Conservation (phyloP, 2,113 vertebrate genomes). For the Entomyzon cyanotis region DNA sequence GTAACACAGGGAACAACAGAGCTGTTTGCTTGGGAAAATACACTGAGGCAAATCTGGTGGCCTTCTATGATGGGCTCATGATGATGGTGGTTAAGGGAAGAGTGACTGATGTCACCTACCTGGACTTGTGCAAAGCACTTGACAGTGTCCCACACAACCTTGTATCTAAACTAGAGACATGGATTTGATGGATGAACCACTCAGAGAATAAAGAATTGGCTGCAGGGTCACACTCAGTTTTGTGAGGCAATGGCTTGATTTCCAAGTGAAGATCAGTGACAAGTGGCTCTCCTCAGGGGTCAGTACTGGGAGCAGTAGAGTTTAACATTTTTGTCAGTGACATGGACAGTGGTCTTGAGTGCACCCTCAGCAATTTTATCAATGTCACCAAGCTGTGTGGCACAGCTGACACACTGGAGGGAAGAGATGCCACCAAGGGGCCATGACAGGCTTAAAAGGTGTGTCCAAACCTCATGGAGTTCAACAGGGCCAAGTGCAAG, state of each 20-base stretch:
- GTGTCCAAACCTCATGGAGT: not conserved
- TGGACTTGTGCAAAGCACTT: not conserved
- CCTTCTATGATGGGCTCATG: not conserved
- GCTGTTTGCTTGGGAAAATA: not conserved
- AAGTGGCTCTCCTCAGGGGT: not conserved
- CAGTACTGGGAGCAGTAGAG: not conserved
- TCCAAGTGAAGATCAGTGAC: not conserved
- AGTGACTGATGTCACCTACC: not conserved
- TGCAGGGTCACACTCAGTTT: not conserved
- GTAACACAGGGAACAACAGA: not conserved
- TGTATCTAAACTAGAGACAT: fast-evolving
- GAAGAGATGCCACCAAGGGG: not conserved
- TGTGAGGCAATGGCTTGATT: not conserved
- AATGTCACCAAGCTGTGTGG: not conserved
- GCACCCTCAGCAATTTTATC: not conserved
- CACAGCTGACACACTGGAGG: fast-evolving
- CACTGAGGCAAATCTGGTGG: not conserved
- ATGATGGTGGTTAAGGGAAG: not conserved
- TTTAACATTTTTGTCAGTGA: not conserved
- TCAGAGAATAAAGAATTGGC: not conserved
- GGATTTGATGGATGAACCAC: not conserved
- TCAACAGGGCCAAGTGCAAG: not conserved
- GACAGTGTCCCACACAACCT: not conserved
- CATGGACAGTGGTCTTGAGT: not conserved
- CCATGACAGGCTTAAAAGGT: not conserved